Base-by-base conservation (phyloP, 2,888 invertebrate species). In the Sisyra terminalis region DNA sequence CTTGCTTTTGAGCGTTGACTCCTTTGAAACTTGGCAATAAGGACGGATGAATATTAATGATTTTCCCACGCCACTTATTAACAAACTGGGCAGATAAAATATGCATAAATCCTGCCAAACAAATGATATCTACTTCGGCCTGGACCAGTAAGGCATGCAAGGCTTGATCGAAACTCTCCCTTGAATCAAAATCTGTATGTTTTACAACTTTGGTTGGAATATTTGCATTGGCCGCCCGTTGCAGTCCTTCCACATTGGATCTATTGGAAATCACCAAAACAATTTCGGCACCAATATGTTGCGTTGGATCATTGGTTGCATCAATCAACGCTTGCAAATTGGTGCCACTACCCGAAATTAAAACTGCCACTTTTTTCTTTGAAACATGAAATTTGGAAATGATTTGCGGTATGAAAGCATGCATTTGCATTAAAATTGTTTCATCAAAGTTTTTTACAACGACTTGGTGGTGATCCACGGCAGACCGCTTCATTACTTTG, bases 31-130 rank as follows among this genome's bases (percentile, higher is more conserved):
- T 74, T 8, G 97, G 97, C 48, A 98, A 64, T 29, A 98, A 65
- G 0, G 96, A 85, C 0, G 97, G 97, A 66, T 98, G 97, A 50
- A 96, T 79, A 64, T 98, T 98, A 48, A 97, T 64, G 46, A 98
- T 64, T 4, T 76, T 71, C 0, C 96, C 93, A 46, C 69, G 70
- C 93, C 94, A 97, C 51, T 73, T 72, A 5, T 67, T 67, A 2
- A 87, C 86, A 57, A 90, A 89, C 43, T 73, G 69, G 0, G 69
- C 66, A 7, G 80, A 78, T 9, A 86, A 59, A 48, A 97, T 84
- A 54, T 96, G 69, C 97, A 97, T 96, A 61, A 94, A 97, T 0
- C 96, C 97, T 29, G 96, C 97, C 39, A 96, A 70, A 57, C 94
- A 96, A 10, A 97, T 76, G 42, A 96, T 68, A 55, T 97, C 90